Evolutionary conservation across 92 coral and sea anemone species (phyloP).

Genomic region (Porites lobata): DNA sequence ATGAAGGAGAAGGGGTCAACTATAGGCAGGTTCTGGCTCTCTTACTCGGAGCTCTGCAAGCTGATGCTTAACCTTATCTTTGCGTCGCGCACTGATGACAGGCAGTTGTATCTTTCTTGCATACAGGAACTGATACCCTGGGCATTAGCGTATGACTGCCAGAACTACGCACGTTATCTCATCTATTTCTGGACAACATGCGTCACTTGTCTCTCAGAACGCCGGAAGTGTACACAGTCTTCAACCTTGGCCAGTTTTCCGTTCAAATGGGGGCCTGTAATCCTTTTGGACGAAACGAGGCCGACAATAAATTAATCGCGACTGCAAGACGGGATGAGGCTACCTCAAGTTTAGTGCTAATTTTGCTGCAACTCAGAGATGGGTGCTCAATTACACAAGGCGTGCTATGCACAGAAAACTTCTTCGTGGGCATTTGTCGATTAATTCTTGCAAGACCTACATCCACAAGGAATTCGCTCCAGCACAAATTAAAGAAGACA

Average conservation of each 20-base stretch:
- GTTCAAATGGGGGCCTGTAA: slow-evolving; percentile 71
- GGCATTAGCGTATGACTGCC: slow-evolving; percentile 82
- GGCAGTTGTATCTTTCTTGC: slow-evolving; percentile 76
- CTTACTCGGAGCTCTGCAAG: slow-evolving; percentile 65
- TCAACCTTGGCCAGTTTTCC: slow-evolving; percentile 54
- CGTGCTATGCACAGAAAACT: slow-evolving; percentile 55
- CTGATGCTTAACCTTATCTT: slow-evolving; percentile 67
- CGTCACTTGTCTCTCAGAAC: slow-evolving; percentile 51
- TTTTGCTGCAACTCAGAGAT: slow-evolving; percentile 80
- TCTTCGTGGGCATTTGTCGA: slow-evolving; percentile 63
- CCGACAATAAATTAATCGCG: slow-evolving; percentile 75
- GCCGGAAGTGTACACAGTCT: slow-evolving; percentile 67
- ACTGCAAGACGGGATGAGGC: slow-evolving; percentile 82
- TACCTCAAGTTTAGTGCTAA: slow-evolving; percentile 75
- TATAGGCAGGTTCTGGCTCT: slow-evolving; percentile 68
- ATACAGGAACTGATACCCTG: slow-evolving; percentile 76
- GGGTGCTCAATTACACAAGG: slow-evolving; percentile 75
- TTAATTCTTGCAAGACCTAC: slow-evolving; percentile 44
- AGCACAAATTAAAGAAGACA: slow-evolving; percentile 64
- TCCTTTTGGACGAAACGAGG: slow-evolving; percentile 80
- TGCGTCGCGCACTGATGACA: slow-evolving; percentile 67
- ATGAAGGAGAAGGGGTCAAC: slow-evolving; percentile 69
- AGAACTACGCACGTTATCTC: slow-evolving; percentile 63
- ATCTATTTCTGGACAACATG: slow-evolving; percentile 68
- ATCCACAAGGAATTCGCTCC: slow-evolving; percentile 77